These are phyloP conservation scores for Pipistrellus pygmaeus DNA, from an alignment of 2,797 vertebrate species.

Conservation along the genomic window DNA sequence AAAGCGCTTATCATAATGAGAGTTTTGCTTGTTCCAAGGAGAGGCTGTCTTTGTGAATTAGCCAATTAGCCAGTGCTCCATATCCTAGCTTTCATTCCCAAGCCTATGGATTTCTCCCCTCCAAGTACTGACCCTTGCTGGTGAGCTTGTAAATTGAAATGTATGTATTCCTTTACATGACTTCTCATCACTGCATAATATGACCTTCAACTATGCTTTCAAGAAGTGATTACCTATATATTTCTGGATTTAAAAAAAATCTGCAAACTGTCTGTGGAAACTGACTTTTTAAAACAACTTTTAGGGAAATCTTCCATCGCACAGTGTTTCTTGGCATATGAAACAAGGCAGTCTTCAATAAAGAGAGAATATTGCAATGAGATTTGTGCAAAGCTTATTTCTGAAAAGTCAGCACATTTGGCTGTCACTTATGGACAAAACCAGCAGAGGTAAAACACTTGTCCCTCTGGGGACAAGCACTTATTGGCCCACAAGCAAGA, in stretches of 20 bases:
- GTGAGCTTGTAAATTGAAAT: constrained; percentile 77
- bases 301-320: constrained; percentile 44
- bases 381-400: not conserved
- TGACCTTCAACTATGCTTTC: constrained; percentile 72
- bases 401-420: constrained; percentile 29
- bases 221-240: constrained; percentile 35
- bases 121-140: constrained; percentile 64
- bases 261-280: constrained; percentile 44
- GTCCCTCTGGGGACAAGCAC: not conserved
- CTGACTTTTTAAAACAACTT: constrained; percentile 43
- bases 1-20: constrained; percentile 74
- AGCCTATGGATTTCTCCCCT: constrained; percentile 52
- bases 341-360: constrained; percentile 50
- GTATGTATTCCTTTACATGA: constrained; percentile 69
- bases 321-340: constrained; percentile 56
- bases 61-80: constrained; percentile 70
- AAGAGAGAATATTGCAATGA: constrained; percentile 48
- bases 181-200: constrained; percentile 54
- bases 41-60: constrained; percentile 78
- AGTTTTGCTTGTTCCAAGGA: constrained; percentile 78
- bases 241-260: constrained; percentile 23
- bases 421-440: not conserved
- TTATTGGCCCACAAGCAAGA: not conserved
- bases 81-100: constrained; percentile 73
- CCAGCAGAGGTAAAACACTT: not conserved